phyloP scores from a whole-genome alignment of 2,888 invertebrate genomes.

The Carpatolechia fugitivella region DNA sequence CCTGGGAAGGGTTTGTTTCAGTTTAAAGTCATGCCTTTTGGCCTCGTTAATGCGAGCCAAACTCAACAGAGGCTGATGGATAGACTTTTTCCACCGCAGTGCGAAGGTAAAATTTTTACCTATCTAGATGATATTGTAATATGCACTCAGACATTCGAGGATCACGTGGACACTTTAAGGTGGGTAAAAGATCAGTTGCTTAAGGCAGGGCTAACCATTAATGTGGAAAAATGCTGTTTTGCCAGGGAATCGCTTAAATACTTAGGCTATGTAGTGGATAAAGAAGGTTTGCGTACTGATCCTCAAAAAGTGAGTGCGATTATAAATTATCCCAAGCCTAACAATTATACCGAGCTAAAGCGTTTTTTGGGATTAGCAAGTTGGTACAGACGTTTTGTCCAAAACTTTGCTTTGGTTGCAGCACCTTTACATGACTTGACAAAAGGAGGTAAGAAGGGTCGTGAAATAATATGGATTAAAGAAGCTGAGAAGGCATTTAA shows the following conservation, averaged over 20 bases:
- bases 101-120: slow-evolving; percentile 14
- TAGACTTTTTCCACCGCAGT: slow-evolving; percentile 10
- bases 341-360: slow-evolving; percentile 20
- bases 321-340: slow-evolving; percentile 24
- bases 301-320: slow-evolving; percentile 23
- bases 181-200: neutral
- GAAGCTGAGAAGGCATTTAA: slow-evolving; percentile 21
- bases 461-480: slow-evolving; percentile 15
- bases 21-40: slow-evolving; percentile 20
- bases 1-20: slow-evolving; percentile 15
- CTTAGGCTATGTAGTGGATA: slow-evolving; percentile 21
- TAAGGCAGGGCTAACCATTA: slow-evolving; percentile 5
- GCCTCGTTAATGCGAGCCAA: slow-evolving; percentile 15
- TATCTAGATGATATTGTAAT: slow-evolving; percentile 20
- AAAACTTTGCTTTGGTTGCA: slow-evolving; percentile 21
- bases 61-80: slow-evolving; percentile 20
- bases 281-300: slow-evolving; percentile 21
- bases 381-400: slow-evolving; percentile 22
- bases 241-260: slow-evolving; percentile 14
- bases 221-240: slow-evolving; percentile 19
- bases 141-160: slow-evolving; percentile 10
- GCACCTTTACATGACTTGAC: slow-evolving; percentile 17
- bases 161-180: neutral
- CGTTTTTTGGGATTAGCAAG: slow-evolving; percentile 23
- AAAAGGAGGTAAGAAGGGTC: slow-evolving; percentile 9